Base-by-base conservation (phyloP, 2,113 vertebrate species). In the Nibea coibor region DNA sequence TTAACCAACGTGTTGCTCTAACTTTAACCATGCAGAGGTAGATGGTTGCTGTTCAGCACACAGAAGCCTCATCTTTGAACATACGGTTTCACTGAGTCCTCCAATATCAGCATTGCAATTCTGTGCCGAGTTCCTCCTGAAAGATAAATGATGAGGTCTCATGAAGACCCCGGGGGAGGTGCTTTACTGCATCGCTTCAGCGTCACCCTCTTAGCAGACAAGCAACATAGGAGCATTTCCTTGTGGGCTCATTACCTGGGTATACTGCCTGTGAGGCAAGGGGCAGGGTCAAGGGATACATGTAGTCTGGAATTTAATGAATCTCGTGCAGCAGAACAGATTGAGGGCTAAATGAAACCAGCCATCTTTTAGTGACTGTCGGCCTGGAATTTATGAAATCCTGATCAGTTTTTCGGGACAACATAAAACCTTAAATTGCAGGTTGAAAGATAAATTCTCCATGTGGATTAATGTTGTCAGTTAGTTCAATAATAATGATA, bases 61-160 rank as follows among this genome's bases (percentile, higher is more conserved):
- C 12, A 53, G 47, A 69, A 69, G n/a, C 5, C 1, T 62, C n/a
- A 16, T 45, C 39, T 28, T 17, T 45, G 24, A 31, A 45, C n/a
- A 70, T 19, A 35, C 3, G 3, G 43, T 14, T 45, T 45, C 43
- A 14, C 43, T 14, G 43, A 11, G 24, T 53, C 8, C 17, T 19
- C 22, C 31, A 15, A 1, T 15, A 54, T 68, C 56, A 35, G 14
- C 35, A 47, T 61, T 81, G 22, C 5, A 61, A 9, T 24, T 48
- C 24, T 35, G 35, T 22, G 47, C 54, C 0, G 35, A 68, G 24
- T 45, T 53, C 17, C 2, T n/a, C 22, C 35, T 8, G 35, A 62
- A 53, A 75, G 78, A 80, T 11, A n/a, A 43, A 17, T 53, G 63
- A 68, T 61, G 47, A 68, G 65, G 70, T 73, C 53, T 73, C n/a